A percentile compares a stretch with the other conserved stretches of the same genome.
These are phyloP conservation scores for Fregetta grallaria DNA, from an alignment of 2,113 vertebrate species.

Conservation along the genomic window DNA sequence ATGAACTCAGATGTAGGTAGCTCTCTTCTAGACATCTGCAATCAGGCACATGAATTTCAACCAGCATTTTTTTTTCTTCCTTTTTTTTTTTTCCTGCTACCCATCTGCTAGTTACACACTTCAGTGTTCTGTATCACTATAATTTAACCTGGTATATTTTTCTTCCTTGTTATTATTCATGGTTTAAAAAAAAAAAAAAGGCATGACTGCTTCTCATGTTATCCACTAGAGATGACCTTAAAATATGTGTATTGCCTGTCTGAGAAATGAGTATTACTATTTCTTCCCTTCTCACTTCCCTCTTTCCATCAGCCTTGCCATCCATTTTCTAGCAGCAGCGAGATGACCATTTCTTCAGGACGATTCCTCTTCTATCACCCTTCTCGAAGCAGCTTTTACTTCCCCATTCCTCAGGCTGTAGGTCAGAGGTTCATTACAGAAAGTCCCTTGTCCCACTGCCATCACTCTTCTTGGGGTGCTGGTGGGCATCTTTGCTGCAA, in stretches of 20 bases:
- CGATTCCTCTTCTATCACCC: background rate
- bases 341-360: background rate
- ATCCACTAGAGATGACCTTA: background rate
- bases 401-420: background rate
- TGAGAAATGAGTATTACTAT: background rate
- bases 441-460: background rate
- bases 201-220: background rate
- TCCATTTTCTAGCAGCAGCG: accelerated
- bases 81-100: background rate
- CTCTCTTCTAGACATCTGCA: background rate
- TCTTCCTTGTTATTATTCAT: background rate
- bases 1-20: accelerated
- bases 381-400: background rate
- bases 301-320: accelerated
- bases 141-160: background rate
- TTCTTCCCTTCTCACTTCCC: background rate
- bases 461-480: accelerated
- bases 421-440: background rate
- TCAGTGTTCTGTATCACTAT: background rate
- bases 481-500: background rate
- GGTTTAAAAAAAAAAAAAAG: background rate
- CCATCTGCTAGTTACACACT: too few relatives aligned
- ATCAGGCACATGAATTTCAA: background rate
- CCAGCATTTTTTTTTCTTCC: too few relatives aligned
- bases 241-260: background rate